Percentiles rank a stretch among this genome's conserved stretches.
Conservation (phyloP, 2,797 vertebrate species). For the Gallinago solitaria region DNA sequence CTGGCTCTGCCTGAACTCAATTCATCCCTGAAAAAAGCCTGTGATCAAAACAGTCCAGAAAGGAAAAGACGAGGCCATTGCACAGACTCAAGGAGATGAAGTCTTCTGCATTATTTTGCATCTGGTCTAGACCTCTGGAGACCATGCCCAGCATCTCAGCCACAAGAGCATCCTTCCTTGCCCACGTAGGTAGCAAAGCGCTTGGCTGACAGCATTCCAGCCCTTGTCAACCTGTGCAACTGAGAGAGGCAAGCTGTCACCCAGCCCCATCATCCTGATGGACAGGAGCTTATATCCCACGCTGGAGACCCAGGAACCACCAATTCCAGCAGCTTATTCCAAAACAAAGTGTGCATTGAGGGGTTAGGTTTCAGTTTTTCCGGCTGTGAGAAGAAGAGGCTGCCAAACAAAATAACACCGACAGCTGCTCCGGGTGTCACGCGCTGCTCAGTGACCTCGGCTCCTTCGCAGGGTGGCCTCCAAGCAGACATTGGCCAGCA, state of each 20-base stretch:
- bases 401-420: slow-evolving; percentile 61
- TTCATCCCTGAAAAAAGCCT: neutral
- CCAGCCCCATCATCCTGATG: slow-evolving; percentile 37
- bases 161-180: neutral
- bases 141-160: neutral
- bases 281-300: slow-evolving; percentile 43
- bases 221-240: neutral
- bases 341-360: slow-evolving; percentile 41
- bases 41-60: neutral
- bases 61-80: neutral
- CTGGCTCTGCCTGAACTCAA: neutral
- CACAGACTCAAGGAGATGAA: neutral
- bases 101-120: neutral
- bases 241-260: slow-evolving; percentile 20
- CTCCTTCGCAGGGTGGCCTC: neutral
- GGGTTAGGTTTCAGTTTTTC: slow-evolving; percentile 46
- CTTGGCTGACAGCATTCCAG: neutral
- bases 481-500: neutral
- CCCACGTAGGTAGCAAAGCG: accelerated
- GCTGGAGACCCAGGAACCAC: neutral
- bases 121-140: neutral
- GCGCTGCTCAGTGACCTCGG: neutral
- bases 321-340: slow-evolving; percentile 45
- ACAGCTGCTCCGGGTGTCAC: slow-evolving; percentile 43
- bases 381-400: slow-evolving; percentile 22